phyloP scores from a whole-genome alignment of 2,797 vertebrate species.

The Melanotaenia boesemani region DNA sequence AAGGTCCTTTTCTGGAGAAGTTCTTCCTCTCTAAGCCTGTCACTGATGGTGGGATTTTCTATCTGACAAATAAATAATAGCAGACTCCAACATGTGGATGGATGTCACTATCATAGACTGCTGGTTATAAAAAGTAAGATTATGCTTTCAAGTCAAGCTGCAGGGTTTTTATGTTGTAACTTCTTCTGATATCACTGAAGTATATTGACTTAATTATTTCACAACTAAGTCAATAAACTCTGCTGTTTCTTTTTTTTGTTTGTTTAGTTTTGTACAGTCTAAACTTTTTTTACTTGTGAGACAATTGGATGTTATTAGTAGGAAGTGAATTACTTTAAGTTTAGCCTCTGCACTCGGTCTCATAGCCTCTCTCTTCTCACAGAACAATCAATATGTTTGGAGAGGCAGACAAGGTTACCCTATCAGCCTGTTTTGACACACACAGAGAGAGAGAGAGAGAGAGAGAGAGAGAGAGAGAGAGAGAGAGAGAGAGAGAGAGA shows the following conservation, averaged over 20 bases:
- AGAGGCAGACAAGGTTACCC: conserved; percentile 74
- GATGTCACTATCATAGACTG: conserved; percentile 10
- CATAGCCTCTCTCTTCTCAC: conserved; percentile 63
- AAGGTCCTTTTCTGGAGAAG: conserved; percentile 60
- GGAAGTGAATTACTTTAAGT: conserved; percentile 58
- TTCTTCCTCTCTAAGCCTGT: conserved; percentile 40
- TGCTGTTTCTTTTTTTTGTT: not conserved
- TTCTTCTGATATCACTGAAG: not conserved
- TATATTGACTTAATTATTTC: not conserved
- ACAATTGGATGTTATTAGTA: conserved; percentile 49
- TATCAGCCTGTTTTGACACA: conserved; percentile 61
- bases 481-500: conserved; percentile 25
- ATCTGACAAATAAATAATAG: conserved; percentile 35
- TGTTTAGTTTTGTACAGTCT: not conserved
- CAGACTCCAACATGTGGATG: conserved; percentile 4
- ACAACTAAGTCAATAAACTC: conserved; percentile 5
- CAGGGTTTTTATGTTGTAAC: conserved; percentile 2
- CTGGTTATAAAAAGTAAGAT: conserved; percentile 21
- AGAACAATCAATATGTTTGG: conserved; percentile 78
- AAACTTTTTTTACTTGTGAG: conserved; percentile 42
- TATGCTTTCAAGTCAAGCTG: not conserved
- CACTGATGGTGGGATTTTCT: conserved; percentile 26
- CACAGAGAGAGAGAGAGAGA: conserved; percentile 17
- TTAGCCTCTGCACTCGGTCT: conserved; percentile 61
- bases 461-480: not conserved